Percentiles rank a stretch among this genome's conserved stretches.
Evolutionary conservation across 2,888 invertebrate species (phyloP).

Genomic region (Theodoxus fluviatilis): DNA sequence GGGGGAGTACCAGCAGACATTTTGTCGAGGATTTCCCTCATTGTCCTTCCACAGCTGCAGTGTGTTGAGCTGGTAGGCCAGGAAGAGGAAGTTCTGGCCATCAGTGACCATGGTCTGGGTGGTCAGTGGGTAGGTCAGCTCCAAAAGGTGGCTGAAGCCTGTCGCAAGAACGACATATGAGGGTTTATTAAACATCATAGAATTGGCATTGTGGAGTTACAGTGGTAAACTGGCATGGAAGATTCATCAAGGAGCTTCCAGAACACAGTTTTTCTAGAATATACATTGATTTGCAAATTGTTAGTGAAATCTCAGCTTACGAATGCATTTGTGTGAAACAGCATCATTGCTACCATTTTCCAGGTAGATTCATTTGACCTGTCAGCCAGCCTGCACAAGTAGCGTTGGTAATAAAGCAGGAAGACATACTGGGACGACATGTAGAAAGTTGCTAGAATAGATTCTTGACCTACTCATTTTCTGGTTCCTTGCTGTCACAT

Average conservation of each 20-base stretch:
- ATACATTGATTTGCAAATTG: neutral
- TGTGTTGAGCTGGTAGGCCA: constrained; percentile 89
- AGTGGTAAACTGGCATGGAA: neutral
- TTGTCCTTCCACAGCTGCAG: constrained; percentile 71
- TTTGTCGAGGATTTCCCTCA: constrained; percentile 74
- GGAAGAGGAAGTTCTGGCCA: constrained; percentile 85
- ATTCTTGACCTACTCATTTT: neutral
- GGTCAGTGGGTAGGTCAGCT: constrained; percentile 87
- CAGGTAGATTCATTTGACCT: no score
- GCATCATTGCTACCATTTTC: no score
- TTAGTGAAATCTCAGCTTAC: no score
- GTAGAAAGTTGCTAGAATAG: neutral
- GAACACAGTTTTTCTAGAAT: neutral
- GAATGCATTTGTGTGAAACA: no score
- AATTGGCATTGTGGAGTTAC: neutral
- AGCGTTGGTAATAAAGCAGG: neutral
- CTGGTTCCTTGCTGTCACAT: no score
- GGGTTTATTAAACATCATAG: neutral
- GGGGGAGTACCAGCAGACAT: constrained; percentile 81
- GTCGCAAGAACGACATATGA: constrained; percentile 30
- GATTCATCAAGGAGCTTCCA: neutral
- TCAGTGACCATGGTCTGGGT: constrained; percentile 89
- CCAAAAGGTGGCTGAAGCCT: constrained; percentile 88
- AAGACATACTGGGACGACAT: neutral
- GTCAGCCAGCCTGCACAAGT: no score